Conservation (phyloP, 2,888 invertebrate genomes). For the Andrena hattorfiana region DNA sequence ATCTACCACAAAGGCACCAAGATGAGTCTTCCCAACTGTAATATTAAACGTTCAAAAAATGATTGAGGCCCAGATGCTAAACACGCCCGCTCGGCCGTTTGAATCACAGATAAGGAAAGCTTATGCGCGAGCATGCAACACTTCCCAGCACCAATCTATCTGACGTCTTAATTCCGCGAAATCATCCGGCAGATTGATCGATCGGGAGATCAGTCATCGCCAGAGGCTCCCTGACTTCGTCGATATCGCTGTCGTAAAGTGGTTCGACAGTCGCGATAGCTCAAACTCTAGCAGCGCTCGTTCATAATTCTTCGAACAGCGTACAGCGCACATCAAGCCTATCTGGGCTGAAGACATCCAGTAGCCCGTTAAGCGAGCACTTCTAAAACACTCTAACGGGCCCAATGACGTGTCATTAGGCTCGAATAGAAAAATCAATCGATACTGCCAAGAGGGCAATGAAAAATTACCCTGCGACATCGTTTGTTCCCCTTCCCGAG, state of each 20-base stretch:
- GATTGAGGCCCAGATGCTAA: neutral
- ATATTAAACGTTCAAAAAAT: too few relatives aligned
- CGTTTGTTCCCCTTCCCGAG: neutral
- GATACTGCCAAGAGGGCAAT: neutral
- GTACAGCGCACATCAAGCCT: neutral
- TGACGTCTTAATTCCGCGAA: slow-evolving; percentile 60
- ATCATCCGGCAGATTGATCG: slow-evolving; percentile 48
- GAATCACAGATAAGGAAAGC: slow-evolving; percentile 12
- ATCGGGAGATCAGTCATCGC: slow-evolving; percentile 42
- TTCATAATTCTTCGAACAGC: slow-evolving; percentile 21
- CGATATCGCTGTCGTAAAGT: slow-evolving; percentile 50
- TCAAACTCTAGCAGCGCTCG: slow-evolving; percentile 23
- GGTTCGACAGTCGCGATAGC: slow-evolving; percentile 43
- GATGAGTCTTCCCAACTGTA: neutral
- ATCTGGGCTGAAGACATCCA: slow-evolving; percentile 4
- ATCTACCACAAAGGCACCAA: neutral
- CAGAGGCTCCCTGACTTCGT: slow-evolving; percentile 29
- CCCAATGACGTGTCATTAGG: slow-evolving; percentile 17
- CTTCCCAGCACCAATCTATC: slow-evolving; percentile 5
- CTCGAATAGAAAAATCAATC: slow-evolving; percentile 47
- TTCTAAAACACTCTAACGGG: slow-evolving; percentile 35
- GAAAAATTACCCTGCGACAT: neutral
- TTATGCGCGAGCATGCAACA: neutral
- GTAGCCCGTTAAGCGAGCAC: neutral
- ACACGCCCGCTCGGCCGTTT: neutral